A percentile compares a stretch with the other conserved stretches of the same genome.
Evolutionary conservation across 2,797 vertebrate genomes (phyloP).

Genomic region (Acanthurus lineatus): DNA sequence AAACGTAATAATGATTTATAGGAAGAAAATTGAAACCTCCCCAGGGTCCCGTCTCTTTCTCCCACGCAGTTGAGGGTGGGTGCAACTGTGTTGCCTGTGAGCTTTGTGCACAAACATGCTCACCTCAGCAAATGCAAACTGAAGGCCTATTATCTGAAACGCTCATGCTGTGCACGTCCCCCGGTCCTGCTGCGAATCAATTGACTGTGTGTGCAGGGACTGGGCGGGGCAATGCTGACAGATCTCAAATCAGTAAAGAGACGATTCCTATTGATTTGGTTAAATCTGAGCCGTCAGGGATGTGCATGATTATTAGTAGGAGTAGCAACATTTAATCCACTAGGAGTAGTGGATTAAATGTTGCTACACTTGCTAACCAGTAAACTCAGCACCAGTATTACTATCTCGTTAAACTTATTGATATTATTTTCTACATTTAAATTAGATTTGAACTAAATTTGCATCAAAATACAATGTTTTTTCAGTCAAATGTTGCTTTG

Average conservation of each 20-base stretch:
- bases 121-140: constrained; percentile 62
- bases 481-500: too few relatives aligned
- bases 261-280: constrained; percentile 72
- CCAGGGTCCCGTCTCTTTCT: not conserved
- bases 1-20: not conserved
- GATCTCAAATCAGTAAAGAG: constrained; percentile 69
- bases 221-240: constrained; percentile 37
- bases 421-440: too few relatives aligned
- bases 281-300: constrained; percentile 61
- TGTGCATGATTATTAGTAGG: too few relatives aligned
- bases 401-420: too few relatives aligned
- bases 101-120: constrained; percentile 54
- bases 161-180: constrained; percentile 59
- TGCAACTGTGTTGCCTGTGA: constrained; percentile 26
- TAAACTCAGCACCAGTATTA: too few relatives aligned
- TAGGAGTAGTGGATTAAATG: too few relatives aligned
- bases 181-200: constrained; percentile 63
- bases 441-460: too few relatives aligned
- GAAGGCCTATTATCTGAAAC: constrained; percentile 51
- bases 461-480: too few relatives aligned
- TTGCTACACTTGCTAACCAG: too few relatives aligned
- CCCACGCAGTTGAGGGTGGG: not conserved
- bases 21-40: not conserved
- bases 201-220: constrained; percentile 52
- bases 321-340: too few relatives aligned